Evolutionary conservation across 2,113 vertebrate species (phyloP).

Genomic region (Argyrosomus japonicus): DNA sequence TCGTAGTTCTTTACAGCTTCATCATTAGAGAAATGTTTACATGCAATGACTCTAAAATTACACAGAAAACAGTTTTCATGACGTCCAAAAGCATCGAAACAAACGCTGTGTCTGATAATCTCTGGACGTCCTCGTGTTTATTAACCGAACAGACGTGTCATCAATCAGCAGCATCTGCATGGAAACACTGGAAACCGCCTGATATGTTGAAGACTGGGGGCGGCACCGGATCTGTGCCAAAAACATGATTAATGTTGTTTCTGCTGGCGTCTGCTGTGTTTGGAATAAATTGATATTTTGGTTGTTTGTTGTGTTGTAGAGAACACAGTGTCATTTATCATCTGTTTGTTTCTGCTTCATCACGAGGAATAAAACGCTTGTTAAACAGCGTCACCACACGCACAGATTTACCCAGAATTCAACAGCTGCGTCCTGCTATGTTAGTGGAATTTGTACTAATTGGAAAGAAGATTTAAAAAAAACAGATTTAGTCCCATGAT

Average conservation of each 20-base stretch:
- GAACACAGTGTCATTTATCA: slow-evolving; percentile 35
- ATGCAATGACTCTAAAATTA: too few relatives aligned
- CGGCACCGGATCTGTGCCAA: not conserved
- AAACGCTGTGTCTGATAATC: not conserved
- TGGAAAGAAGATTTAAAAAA: not conserved
- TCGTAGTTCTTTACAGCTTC: too few relatives aligned
- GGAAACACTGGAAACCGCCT: slow-evolving; percentile 16
- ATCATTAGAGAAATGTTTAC: too few relatives aligned
- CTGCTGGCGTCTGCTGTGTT: slow-evolving; percentile 6
- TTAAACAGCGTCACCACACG: slow-evolving; percentile 31
- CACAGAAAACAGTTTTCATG: not conserved
- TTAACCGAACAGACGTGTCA: slow-evolving; percentile 17
- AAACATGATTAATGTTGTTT: slow-evolving; percentile 44
- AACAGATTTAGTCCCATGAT: not conserved
- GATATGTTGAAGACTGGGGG: slow-evolving; percentile 22
- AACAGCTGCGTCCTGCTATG: not conserved
- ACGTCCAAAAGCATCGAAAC: not conserved
- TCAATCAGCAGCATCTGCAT: slow-evolving; percentile 30
- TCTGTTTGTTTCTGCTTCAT: slow-evolving; percentile 44
- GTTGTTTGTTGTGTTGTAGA: not conserved
- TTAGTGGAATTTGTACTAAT: not conserved
- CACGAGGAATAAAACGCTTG: slow-evolving; percentile 19
- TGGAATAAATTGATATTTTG: slow-evolving; percentile 31
- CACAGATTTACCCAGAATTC: not conserved
- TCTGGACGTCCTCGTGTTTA: not conserved